Conservation (phyloP, 2,797 vertebrate species). For the Carapus acus region DNA sequence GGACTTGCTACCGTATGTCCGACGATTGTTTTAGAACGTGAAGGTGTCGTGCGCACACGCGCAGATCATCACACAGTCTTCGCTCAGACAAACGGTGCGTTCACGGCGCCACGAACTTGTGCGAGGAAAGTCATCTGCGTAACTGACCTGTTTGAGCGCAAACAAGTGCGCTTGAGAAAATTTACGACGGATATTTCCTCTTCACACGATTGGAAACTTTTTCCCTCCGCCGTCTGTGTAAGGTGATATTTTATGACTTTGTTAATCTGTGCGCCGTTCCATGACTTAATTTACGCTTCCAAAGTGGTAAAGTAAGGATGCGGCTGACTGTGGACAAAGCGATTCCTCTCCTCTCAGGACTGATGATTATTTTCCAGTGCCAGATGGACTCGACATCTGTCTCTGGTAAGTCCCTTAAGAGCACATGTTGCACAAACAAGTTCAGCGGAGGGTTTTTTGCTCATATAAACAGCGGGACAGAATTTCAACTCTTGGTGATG, state of each 20-base stretch:
- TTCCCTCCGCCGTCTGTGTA: no score
- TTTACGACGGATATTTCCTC: background rate
- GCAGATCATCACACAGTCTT: background rate
- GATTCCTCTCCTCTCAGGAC: constrained; percentile 42
- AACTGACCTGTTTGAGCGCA: background rate
- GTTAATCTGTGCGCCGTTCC: constrained; percentile 2
- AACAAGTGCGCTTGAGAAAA: no score
- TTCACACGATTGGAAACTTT: background rate
- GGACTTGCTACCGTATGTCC: accelerated
- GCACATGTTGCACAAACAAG: no score
- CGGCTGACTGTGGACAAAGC: constrained; percentile 21
- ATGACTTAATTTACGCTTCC: background rate
- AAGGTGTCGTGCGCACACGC: constrained; percentile 27
- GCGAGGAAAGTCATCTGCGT: background rate
- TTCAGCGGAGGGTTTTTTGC: no score
- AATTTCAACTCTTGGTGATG: no score
- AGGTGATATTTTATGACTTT: no score
- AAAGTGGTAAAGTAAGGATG: constrained; percentile 33
- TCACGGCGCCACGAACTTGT: background rate
- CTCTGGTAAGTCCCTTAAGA: constrained; percentile 61
- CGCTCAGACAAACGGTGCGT: background rate
- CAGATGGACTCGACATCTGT: constrained; percentile 29
- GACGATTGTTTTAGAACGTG: constrained; percentile 14
- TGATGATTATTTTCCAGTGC: constrained; percentile 48
- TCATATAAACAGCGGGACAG: no score